Evolutionary conservation across 2,797 vertebrate species (phyloP).

Genomic region (Helicolenus hilgendorfi): DNA sequence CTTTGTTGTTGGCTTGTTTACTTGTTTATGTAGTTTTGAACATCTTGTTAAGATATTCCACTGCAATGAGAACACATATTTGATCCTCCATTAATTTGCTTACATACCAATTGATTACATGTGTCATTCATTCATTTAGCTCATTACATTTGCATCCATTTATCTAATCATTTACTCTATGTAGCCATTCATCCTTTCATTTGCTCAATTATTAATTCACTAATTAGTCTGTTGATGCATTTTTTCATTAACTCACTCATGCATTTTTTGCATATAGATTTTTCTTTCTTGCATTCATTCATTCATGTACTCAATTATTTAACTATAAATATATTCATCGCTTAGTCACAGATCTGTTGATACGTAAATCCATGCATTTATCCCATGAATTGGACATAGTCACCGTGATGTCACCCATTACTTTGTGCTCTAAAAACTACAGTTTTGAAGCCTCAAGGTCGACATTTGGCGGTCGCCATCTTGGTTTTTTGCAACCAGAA

Average conservation of each 20-base stretch:
- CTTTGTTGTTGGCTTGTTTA: background rate
- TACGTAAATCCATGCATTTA: no score
- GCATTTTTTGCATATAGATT: no score
- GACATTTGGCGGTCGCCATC: no score
- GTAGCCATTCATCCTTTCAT: background rate
- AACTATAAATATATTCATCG: background rate
- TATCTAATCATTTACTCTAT: background rate
- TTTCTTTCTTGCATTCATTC: no score
- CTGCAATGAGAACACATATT: background rate
- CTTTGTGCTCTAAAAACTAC: no score
- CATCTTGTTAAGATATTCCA: background rate
- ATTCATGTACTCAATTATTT: background rate
- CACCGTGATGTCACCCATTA: no score
- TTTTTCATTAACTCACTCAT: no score
- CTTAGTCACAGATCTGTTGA: no score
- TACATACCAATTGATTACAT: background rate
- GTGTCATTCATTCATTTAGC: background rate
- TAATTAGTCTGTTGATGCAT: background rate
- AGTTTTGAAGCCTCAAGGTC: no score
- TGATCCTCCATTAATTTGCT: background rate
- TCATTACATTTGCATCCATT: background rate
- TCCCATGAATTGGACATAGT: no score
- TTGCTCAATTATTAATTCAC: background rate
- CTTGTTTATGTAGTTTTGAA: background rate
- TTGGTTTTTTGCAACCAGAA: no score